Evolutionary conservation across 2,797 vertebrate species (phyloP).

Genomic region (Apogon hyalosoma): DNA sequence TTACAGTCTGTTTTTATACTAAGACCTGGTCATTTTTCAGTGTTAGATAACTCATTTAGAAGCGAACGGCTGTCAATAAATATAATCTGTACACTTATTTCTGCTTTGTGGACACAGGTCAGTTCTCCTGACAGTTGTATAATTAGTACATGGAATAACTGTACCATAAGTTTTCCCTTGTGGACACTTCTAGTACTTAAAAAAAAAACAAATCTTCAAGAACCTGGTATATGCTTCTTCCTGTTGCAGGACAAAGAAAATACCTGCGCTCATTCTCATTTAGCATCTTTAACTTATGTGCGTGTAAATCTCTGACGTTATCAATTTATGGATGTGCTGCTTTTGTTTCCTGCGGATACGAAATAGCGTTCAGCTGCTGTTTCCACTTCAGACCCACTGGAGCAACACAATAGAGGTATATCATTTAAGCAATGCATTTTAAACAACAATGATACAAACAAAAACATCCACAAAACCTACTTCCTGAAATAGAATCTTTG

Average conservation of each 20-base stretch:
- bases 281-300: constrained; percentile 54
- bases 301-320: constrained; percentile 63
- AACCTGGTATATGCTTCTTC: constrained; percentile 67
- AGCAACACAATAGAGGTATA: constrained; percentile 50
- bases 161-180: too few species aligned
- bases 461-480: constrained; percentile 45
- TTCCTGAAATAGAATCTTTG: constrained; percentile 58
- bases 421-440: constrained; percentile 42
- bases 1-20: too few species aligned
- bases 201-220: constrained; percentile 40
- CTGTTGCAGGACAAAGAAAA: constrained; percentile 67
- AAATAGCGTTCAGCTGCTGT: constrained; percentile 48
- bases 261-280: constrained; percentile 11
- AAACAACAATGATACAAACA: constrained; percentile 49
- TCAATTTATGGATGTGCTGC: constrained; percentile 49
- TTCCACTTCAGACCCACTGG: constrained; percentile 38
- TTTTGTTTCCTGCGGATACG: constrained; percentile 60
- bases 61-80: too few species aligned
- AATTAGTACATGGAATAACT: too few species aligned
- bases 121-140: too few species aligned
- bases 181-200: too few species aligned
- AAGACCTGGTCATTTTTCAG: too few species aligned
- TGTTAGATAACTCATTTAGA: too few species aligned
- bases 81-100: too few species aligned
- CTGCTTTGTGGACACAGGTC: too few species aligned